Conservation (phyloP, 2,797 vertebrate genomes). For the Muscicapa comitata region DNA sequence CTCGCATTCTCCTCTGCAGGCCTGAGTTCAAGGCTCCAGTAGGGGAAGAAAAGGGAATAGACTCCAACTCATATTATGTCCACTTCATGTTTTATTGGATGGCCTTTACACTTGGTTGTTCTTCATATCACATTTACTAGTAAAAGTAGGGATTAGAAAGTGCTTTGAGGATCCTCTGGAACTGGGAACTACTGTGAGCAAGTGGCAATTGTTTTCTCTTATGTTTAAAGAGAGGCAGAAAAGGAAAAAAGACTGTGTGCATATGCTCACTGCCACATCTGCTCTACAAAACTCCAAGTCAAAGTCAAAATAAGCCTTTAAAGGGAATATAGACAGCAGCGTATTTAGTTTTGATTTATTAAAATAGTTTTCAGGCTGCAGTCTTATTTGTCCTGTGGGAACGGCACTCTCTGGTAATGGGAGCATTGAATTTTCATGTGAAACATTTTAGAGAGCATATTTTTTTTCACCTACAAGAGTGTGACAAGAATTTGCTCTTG, state of each 20-base stretch:
- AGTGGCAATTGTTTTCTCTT: neutral
- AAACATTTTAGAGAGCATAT: conserved; percentile 62
- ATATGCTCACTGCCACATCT: neutral
- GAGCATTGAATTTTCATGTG: conserved; percentile 58
- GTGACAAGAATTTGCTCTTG: conserved; percentile 40
- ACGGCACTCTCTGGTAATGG: conserved; percentile 33
- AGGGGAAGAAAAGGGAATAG: neutral
- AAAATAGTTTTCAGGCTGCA: conserved; percentile 50
- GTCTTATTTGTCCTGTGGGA: conserved; percentile 61
- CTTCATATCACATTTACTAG: neutral
- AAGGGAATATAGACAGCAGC: conserved; percentile 16
- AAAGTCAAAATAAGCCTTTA: conserved; percentile 47
- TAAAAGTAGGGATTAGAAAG: neutral
- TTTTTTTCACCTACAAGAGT: conserved; percentile 43
- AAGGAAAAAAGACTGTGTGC: neutral
- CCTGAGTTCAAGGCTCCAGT: neutral
- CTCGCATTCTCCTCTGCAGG: neutral
- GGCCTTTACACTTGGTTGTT: neutral
- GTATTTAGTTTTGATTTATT: conserved; percentile 65
- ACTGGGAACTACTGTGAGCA: neutral
- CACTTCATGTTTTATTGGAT: neutral
- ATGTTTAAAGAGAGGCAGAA: neutral
- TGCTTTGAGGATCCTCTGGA: neutral
- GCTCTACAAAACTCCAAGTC: neutral
- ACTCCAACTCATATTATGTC: neutral